Base-by-base conservation (phyloP, 2,797 vertebrate species). In the Melanotaenia pygmaea region DNA sequence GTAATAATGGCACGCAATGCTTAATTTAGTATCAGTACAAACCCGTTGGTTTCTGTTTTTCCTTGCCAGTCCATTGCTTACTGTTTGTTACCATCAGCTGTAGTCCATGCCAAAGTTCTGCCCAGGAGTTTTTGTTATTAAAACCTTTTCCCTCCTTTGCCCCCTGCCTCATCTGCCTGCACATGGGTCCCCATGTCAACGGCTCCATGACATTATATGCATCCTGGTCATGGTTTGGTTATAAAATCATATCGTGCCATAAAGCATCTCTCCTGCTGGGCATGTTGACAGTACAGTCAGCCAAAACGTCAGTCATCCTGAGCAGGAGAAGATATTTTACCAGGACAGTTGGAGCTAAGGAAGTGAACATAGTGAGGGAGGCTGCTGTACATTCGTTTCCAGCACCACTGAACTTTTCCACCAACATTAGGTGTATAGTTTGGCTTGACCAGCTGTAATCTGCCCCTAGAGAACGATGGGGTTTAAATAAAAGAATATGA, bases 251-350 rank as follows among this genome's bases (percentile, higher is more conserved):
- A n/a, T 54, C 0, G 32, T 24, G 26, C 24, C 65, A 68, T 45
- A 74, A 57, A 74, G 53, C 59, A n/a, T 68, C 51, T 57, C 24
- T 74, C 59, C 65, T 50, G 72, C 65, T 24, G 54, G 24, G 10
- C 51, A 40, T 74, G 51, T 54, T 68, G 59, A 74, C 65, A 74
- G 65, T 35, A 34, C 65, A 58, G 65, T 74, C 65, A 74, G 65
- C 59, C 28, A 2, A 57, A 38, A 60, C 51, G 65, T 74, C 72
- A 68, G 30, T 76, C 67, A 76, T 51, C 56, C 59, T 62, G 64
- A 67, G 54, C 37, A 67, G 64, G 43, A 57, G 32, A 58, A 34
- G 65, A 50, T 59, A 59, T 64, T 64, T 40, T 63, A 50, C 60
- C 53, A 38, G 35, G 24, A 58, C 64, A 73, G 63, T 60, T 68